These are phyloP conservation scores for Pongo abelii DNA, from an alignment of 2,113 vertebrate genomes.

Conservation along the genomic window DNA sequence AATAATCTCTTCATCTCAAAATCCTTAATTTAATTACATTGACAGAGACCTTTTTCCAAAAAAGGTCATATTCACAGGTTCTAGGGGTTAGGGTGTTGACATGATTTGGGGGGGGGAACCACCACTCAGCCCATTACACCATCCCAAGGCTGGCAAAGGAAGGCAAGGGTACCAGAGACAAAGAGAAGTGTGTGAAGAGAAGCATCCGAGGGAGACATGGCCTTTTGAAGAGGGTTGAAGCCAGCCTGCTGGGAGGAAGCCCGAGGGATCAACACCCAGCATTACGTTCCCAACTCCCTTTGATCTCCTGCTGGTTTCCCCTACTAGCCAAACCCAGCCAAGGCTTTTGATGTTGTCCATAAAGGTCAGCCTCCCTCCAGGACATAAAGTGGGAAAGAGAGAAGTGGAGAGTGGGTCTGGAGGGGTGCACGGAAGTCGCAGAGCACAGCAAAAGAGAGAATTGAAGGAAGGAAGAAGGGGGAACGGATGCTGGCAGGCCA, in stretches of 20 bases:
- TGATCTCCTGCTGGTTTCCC: neutral
- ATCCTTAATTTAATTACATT: neutral
- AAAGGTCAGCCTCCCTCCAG: neutral
- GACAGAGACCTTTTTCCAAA: neutral
- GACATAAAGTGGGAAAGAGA: neutral
- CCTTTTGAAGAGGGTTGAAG: neutral
- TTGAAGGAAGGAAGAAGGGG: neutral
- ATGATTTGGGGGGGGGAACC: neutral
- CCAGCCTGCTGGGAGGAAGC: neutral
- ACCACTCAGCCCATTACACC: neutral
- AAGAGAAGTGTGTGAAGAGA: neutral
- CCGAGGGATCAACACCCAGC: no score
- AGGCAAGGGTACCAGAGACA: neutral
- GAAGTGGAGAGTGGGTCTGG: neutral
- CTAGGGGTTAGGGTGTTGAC: neutral
- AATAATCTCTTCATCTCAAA: neutral
- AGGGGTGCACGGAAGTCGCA: neutral
- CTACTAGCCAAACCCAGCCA: neutral
- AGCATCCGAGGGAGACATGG: neutral
- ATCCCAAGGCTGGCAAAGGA: neutral
- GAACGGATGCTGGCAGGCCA: neutral
- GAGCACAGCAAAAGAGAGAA: neutral
- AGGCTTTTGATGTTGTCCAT: neutral
- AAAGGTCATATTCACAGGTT: neutral
- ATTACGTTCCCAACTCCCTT: neutral